phyloP scores from a whole-genome alignment of 2,888 invertebrate genomes.

The Salpingus planirostris region DNA sequence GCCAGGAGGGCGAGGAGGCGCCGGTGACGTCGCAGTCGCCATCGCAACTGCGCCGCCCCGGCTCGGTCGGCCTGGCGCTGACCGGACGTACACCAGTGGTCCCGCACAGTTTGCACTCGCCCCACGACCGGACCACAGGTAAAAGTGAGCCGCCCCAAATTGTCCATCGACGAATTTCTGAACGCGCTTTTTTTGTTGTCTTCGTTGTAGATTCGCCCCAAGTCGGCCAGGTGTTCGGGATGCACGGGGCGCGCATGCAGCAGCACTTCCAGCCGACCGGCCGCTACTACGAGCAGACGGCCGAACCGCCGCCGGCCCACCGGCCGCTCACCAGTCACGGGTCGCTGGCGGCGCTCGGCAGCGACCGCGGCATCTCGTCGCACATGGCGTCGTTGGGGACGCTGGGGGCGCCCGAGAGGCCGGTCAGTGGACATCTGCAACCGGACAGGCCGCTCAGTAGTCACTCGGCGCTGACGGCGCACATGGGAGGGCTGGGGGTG shows the following conservation, averaged over 20 bases:
- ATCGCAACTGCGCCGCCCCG: conserved; percentile 57
- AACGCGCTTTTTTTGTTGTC: too few relatives aligned
- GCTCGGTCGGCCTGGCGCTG: conserved; percentile 42
- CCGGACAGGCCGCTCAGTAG: conserved; percentile 31
- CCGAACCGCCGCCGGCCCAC: conserved; percentile 55
- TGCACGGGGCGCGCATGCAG: conserved; percentile 45
- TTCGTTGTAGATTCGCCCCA: conserved; percentile 57
- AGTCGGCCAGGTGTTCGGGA: conserved; percentile 54
- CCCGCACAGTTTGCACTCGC: conserved; percentile 61
- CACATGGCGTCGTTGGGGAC: conserved; percentile 34
- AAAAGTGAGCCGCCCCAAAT: conserved; percentile 57
- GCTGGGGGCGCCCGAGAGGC: conserved; percentile 26
- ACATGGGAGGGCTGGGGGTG: conserved; percentile 6
- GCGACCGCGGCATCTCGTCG: conserved; percentile 34
- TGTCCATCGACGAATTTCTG: too few relatives aligned
- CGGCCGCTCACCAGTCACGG: conserved; percentile 41
- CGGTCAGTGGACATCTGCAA: conserved; percentile 20
- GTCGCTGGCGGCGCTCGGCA: conserved; percentile 34
- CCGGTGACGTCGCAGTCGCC: conserved; percentile 54
- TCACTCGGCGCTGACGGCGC: conserved; percentile 19
- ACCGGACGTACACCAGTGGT: conserved; percentile 51
- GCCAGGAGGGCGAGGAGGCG: conserved; percentile 42
- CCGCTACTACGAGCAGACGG: conserved; percentile 50
- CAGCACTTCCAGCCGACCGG: conserved; percentile 38
- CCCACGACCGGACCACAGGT: conserved; percentile 60